phyloP scores from a whole-genome alignment of 2,113 vertebrate genomes.

The Indicator maculatus region DNA sequence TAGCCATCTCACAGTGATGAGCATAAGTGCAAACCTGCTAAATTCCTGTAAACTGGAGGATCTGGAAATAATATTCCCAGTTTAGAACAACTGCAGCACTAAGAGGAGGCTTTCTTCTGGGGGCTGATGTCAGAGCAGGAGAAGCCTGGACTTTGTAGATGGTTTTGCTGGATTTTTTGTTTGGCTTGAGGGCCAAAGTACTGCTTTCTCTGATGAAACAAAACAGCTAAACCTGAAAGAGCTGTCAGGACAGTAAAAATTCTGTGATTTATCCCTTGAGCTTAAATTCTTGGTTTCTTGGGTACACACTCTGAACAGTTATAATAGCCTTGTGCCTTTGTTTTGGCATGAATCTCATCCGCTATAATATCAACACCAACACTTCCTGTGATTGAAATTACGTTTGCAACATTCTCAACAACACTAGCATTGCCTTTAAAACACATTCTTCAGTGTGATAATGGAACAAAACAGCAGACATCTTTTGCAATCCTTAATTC shows the following conservation, averaged over 20 bases:
- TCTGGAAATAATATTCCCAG: neutral
- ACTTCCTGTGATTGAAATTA: slow-evolving; percentile 50
- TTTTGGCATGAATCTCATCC: slow-evolving; percentile 31
- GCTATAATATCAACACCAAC: slow-evolving; percentile 22
- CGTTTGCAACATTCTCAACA: neutral
- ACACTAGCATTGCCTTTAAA: neutral
- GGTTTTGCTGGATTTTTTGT: neutral
- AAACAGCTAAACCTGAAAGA: neutral
- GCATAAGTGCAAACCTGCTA: neutral
- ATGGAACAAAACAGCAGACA: slow-evolving; percentile 1
- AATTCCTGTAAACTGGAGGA: neutral
- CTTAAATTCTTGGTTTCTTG: neutral
- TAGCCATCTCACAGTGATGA: neutral
- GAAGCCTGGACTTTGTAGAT: neutral
- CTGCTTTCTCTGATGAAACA: neutral
- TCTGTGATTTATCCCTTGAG: neutral
- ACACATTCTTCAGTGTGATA: neutral
- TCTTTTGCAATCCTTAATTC: neutral
- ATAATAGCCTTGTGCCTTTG: slow-evolving; percentile 6
- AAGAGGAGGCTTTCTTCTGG: neutral
- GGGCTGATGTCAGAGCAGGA: neutral
- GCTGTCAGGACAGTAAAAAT: neutral
- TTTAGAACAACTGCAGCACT: neutral
- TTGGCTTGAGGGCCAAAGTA: neutral
- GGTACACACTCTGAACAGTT: neutral